Conservation (phyloP, 2,888 invertebrate species). For the Phragmatobia fuliginosa region DNA sequence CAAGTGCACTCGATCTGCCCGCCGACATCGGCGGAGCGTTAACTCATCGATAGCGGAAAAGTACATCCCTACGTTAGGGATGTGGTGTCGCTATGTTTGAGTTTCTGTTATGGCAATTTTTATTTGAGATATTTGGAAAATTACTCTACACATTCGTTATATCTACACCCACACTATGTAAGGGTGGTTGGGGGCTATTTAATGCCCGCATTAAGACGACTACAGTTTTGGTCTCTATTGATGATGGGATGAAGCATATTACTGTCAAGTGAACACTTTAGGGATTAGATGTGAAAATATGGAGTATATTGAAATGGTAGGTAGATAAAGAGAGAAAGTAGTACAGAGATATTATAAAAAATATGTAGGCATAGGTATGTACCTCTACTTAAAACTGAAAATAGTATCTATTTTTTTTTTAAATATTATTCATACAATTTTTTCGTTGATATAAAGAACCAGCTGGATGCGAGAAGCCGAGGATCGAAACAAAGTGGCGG, state of each 20-base stretch:
- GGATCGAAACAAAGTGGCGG: too few species aligned
- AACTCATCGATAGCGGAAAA: conserved; percentile 66
- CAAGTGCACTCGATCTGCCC: conserved; percentile 83
- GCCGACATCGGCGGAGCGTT: conserved; percentile 59
- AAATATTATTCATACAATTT: too few species aligned
- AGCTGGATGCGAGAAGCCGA: too few species aligned
- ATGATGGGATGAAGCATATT: not conserved
- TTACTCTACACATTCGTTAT: not conserved
- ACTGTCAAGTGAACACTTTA: not conserved
- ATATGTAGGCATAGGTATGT: too few species aligned
- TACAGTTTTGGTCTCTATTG: too few species aligned
- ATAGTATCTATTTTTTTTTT: too few species aligned
- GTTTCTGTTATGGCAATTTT: not conserved
- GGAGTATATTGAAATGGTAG: not conserved
- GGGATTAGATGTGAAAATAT: not conserved
- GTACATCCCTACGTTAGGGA: conserved; percentile 53
- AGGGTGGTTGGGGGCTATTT: not conserved
- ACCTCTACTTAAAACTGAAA: too few species aligned
- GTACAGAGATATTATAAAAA: too few species aligned
- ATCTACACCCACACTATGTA: not conserved
- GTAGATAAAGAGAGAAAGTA: too few species aligned
- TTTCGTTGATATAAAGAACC: too few species aligned
- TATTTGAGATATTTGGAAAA: not conserved
- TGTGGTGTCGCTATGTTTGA: conserved; percentile 42
- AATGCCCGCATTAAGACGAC: too few species aligned